A percentile compares a stretch with the other conserved stretches of the same genome.
Evolutionary conservation across 1,140 invertebrate species (phyloP).

Genomic region (Papilio polyxenes): DNA sequence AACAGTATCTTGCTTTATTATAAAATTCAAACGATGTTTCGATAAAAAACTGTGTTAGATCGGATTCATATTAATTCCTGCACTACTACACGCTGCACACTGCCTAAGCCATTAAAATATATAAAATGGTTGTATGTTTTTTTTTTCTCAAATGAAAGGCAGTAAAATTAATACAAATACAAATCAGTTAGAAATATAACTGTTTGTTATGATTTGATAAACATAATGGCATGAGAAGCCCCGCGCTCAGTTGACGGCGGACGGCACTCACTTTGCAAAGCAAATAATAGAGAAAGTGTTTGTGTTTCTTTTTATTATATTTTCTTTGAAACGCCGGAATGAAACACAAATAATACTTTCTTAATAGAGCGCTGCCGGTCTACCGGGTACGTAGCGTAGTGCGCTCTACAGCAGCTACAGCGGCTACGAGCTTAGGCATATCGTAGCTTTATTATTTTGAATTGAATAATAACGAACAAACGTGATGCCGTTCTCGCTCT

Average conservation of each 20-base stretch:
- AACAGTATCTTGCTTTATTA: too few species aligned
- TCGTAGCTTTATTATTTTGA: background rate
- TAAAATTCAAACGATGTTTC: too few species aligned
- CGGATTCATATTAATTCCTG: too few species aligned
- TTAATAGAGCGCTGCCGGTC: background rate
- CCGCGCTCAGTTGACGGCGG: background rate
- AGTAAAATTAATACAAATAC: background rate
- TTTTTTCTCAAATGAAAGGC: background rate
- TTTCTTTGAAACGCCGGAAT: background rate
- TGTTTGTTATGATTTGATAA: background rate
- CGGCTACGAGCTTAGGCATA: background rate
- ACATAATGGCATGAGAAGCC: background rate
- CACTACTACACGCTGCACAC: too few species aligned
- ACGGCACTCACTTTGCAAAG: background rate
- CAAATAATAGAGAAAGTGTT: background rate
- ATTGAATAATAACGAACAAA: background rate
- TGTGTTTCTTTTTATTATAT: background rate
- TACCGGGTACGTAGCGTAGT: background rate
- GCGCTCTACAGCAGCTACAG: background rate
- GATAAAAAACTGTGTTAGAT: too few species aligned
- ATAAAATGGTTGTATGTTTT: too few species aligned
- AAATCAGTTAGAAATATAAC: background rate
- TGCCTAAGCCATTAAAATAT: too few species aligned
- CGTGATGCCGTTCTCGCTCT: background rate
- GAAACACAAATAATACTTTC: background rate